Percentiles rank a stretch among this genome's conserved stretches.
These are phyloP conservation scores for Galeopsomyia nigrocyanea DNA, from an alignment of 2,888 invertebrate genomes.

Conservation along the genomic window DNA sequence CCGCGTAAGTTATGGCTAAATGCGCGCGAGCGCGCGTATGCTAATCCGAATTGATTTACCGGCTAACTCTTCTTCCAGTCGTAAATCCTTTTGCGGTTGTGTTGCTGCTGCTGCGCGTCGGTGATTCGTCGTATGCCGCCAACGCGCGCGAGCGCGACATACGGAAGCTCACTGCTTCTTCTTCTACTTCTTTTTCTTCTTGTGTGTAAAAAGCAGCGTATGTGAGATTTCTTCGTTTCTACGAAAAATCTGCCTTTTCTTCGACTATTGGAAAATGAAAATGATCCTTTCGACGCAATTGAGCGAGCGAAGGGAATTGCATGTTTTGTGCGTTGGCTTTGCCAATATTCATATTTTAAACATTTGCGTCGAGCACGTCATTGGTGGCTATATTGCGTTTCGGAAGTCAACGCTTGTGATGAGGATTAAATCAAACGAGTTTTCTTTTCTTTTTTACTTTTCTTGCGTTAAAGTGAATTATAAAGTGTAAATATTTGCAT, in stretches of 20 bases:
- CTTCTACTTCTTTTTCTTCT: no score
- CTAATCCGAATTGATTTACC: slow-evolving; percentile 67
- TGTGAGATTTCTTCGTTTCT: no score
- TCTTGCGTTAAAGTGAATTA: no score
- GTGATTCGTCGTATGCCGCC: slow-evolving; percentile 26
- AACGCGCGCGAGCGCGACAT: slow-evolving; percentile 33
- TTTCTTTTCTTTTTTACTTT: no score
- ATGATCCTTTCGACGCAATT: slow-evolving; percentile 13
- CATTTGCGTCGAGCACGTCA: no score
- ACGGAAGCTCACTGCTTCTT: slow-evolving; percentile 21
- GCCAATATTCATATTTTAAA: no score
- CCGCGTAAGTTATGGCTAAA: slow-evolving; percentile 59
- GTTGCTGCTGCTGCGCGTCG: neutral
- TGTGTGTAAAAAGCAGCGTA: neutral
- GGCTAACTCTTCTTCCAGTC: slow-evolving; percentile 53
- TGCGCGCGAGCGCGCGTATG: slow-evolving; percentile 57
- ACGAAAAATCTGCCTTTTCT: no score
- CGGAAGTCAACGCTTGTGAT: no score
- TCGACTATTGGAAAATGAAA: neutral
- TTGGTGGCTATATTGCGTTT: no score
- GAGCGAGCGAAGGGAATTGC: neutral
- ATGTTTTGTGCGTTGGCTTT: no score
- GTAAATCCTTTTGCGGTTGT: slow-evolving; percentile 51
- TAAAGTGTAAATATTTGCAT: no score
- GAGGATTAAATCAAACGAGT: no score